Base-by-base conservation (phyloP, 2,888 invertebrate genomes). In the Liodrosophila aerea region DNA sequence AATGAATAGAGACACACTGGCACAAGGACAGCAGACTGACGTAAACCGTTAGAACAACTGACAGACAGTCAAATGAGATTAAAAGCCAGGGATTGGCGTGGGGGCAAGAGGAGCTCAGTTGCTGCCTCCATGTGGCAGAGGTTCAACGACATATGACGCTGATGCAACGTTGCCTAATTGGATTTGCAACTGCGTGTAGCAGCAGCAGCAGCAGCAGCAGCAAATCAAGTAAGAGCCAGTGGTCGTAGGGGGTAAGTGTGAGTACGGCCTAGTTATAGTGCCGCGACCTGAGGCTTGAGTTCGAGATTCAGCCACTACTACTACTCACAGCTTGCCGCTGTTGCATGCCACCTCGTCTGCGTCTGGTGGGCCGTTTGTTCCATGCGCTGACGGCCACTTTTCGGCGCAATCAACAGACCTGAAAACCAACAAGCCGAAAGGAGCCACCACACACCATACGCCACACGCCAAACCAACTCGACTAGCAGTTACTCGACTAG, bases 61-160 rank as follows among this genome's bases (percentile, higher is more conserved):
- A 22, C 9, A 15, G 9, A 9, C 11, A 52, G 31, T 39, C 73
- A 76, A 76, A 76, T 80, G 62, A 83, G 76, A 83, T 76, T 80
- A 80, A 76, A 80, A 80, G 73, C 73, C 80, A 76, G 41, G 60
- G 49, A 51, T 46, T 16, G 4, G 18, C 1, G 8, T 7, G 16
- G 16, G 1, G 16, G n/a, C 33, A 33, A n/a, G 11, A 2, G 33
- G 12, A 51, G 39, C 31, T 22, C 31, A 18, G 36, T 13, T 12
- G n/a, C 30, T 30, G 40, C 46, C 33, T 53, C 51, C 29, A 36
- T 44, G 51, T 52, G 30, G 68, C 16, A 22, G 34, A 70, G 61
- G 82, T 85, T 77, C 83, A 82, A 82, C 78, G 85, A 85, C 77
- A 82, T 67, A 64, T 74, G 63, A 77, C 60, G 66, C 64, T 65